Conservation (phyloP, 2,888 invertebrate species). For the Acheta domesticus region DNA sequence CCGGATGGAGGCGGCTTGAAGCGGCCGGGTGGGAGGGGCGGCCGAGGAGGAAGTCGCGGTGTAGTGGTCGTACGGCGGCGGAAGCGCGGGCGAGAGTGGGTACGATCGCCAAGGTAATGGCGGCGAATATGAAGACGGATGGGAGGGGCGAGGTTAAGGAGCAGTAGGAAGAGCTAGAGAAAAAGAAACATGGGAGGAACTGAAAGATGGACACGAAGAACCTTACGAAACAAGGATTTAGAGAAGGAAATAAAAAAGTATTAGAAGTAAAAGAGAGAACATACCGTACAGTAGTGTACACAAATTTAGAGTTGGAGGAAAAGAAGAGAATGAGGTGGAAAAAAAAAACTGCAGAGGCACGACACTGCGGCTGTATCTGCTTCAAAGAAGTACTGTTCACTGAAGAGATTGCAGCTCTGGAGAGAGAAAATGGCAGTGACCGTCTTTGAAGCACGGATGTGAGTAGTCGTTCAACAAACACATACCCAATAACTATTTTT, state of each 20-base stretch:
- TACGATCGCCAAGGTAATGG: not conserved
- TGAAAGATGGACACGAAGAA: not conserved
- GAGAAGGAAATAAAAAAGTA: not conserved
- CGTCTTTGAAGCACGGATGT: no score
- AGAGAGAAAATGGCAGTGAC: no score
- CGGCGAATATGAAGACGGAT: not conserved
- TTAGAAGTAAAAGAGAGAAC: not conserved
- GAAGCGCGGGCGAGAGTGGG: not conserved
- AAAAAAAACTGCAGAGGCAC: no score
- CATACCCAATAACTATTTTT: no score
- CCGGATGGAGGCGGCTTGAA: not conserved
- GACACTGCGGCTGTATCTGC: no score
- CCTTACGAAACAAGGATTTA: not conserved
- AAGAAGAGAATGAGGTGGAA: no score
- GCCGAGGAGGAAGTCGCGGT: not conserved
- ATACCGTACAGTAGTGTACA: not conserved
- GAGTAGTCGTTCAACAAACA: no score
- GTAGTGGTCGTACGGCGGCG: not conserved
- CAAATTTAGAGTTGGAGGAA: no score
- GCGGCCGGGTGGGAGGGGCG: no score
- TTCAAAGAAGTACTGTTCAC: no score
- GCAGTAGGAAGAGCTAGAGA: not conserved
- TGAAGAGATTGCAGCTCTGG: no score
- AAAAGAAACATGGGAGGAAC: not conserved
- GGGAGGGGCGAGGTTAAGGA: not conserved